Base-by-base conservation (phyloP, 2,797 vertebrate species). In the Todus mexicanus region DNA sequence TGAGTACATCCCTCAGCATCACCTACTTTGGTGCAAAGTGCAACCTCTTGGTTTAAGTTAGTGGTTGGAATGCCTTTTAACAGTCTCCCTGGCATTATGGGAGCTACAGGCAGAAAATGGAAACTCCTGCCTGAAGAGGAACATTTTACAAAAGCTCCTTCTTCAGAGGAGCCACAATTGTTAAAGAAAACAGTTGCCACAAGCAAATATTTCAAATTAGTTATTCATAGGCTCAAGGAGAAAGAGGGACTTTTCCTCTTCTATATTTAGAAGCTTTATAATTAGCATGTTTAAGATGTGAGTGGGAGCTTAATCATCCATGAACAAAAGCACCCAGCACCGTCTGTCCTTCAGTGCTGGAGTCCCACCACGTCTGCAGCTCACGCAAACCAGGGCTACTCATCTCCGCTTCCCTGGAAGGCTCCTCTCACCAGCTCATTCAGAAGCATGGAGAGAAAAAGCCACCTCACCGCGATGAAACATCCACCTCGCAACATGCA, bases 181-280 rank as follows among this genome's bases (percentile, higher is more conserved):
- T 83, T 90, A 64, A 77, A 79, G 66, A 71, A 88, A 94, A 79
- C 18, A 54, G 42, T 27, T 74, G 45, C 40, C 65, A 60, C 17
- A 64, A 77, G 54, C 22, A 85, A 68, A 77, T 85, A 71, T 35
- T 81, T 87, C 15, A 80, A 93, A 89, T 29, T 5, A 74, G 50
- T 69, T 80, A 63, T 60, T 81, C 53, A 37, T 35, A 86, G 33
- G 17, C 29, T 76, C 5, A 6, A 83, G 57, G 40, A 69, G 33
- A 73, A 82, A 84, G 51, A 33, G n/a, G 23, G 61, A 79, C 35
- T 84, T 90, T 69, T 79, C 84, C 48, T 90, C n/a, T 50, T 66
- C 79, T 90, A 48, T 87, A 83, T 71, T 90, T 92, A 70, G 84
- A 87, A 79, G 29, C 54, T 61, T 93, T 87, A 63, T 74, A 89